Evolutionary conservation across 2,113 vertebrate genomes (phyloP), one percentile per base, ranked within the genome.

Genomic region (Ranitomeya variabilis): DNA sequence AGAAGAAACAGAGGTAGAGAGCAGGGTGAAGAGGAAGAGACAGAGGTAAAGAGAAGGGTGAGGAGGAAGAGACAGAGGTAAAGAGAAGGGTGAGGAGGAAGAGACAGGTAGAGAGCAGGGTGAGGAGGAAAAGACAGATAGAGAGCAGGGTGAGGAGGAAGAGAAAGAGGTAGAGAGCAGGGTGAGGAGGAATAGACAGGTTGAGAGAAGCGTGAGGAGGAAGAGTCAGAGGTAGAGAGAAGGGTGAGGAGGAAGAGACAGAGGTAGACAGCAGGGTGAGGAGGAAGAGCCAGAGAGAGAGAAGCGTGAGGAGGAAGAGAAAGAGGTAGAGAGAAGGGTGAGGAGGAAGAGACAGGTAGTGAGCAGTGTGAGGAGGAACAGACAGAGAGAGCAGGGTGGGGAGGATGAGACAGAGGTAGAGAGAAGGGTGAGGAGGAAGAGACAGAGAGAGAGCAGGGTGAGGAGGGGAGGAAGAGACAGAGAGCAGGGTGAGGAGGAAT

Each of bases 31-130:
- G 67, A 15, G 55, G 6, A 57, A 7, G 23, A 5, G 71, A 76
- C 21, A 26, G 14, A 21, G 26, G 23, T 2, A 51, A 26, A 64
- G 62, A 31, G 60, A 6, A 5, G 7, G 7, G 1, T 1, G 2
- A 13, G 60, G 18, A n/a, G 66, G n/a, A 59, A 59, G 66, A 79
- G 55, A 71, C 7, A 67, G 26, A 89, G 26, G 14, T 1, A n/a
- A n/a, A 90, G 37, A 21, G 80, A 26, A 88, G 15, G 18, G 12
- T 52, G 18, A 19, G 64, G 54, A 89, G 54, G 55, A 83, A 69
- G 80, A 12, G 11, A n/a, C 45, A 23, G 2, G 9, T 0, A 21
- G 6, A 18, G 15, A 21, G 37, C 0, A 45, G 26, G 7, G 57
- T 37, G 62, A 37, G 15, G 11, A 14, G 10, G 45, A 12, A 21